These are phyloP conservation scores for Trochalopteron elliotii DNA, from an alignment of 2,113 vertebrate genomes.

Conservation along the genomic window DNA sequence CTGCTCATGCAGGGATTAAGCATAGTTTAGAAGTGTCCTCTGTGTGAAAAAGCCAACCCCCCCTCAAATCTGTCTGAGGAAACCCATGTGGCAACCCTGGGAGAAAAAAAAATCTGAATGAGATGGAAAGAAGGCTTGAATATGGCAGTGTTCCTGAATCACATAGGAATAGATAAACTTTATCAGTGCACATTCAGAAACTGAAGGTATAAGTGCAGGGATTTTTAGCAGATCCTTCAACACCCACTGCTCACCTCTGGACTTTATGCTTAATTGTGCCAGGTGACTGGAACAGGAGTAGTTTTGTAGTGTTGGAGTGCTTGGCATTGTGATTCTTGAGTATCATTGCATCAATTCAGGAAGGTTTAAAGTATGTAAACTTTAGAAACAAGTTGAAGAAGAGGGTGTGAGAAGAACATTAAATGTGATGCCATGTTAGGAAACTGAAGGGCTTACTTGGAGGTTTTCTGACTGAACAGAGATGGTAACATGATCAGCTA, in stretches of 20 bases:
- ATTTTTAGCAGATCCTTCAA: neutral
- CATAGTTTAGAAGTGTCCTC: neutral
- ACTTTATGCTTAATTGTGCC: neutral
- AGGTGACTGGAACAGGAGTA: neutral
- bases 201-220: neutral
- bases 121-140: neutral
- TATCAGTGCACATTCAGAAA: neutral
- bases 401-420: neutral
- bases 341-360: rapidly evolving
- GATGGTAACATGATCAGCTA: neutral
- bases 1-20: neutral
- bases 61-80: rapidly evolving
- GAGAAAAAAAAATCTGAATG: neutral
- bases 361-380: neutral
- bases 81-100: neutral
- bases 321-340: neutral
- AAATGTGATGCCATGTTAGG: neutral
- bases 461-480: neutral
- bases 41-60: neutral
- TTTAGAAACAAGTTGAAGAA: neutral
- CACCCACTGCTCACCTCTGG: neutral
- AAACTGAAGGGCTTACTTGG: neutral
- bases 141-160: neutral
- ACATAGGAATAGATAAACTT: neutral
- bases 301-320: neutral